phyloP scores from a whole-genome alignment of 2,797 vertebrate genomes.

The Percopsis omiscomaycus region DNA sequence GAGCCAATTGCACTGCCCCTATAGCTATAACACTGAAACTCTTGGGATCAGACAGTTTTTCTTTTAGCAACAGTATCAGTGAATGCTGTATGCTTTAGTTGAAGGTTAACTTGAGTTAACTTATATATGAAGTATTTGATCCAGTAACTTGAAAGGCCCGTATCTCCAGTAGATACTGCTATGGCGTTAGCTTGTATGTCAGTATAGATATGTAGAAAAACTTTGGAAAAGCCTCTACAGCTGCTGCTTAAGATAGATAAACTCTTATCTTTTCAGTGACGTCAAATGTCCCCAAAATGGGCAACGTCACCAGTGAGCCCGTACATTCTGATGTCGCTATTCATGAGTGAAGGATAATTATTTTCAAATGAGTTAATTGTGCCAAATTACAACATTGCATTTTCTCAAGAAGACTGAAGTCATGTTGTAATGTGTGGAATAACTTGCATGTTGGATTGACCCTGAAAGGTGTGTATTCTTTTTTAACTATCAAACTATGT shows the following conservation, averaged over 20 bases:
- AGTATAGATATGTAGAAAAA: slow-evolving; percentile 3
- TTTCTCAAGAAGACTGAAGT: neutral
- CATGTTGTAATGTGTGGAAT: neutral
- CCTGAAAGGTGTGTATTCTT: slow-evolving; percentile 58
- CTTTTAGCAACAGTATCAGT: no score
- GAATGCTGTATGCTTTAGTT: no score
- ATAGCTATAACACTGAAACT: slow-evolving; percentile 2
- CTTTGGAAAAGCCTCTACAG: slow-evolving; percentile 2
- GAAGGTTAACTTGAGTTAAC: no score
- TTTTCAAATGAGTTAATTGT: no score
- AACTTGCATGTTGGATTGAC: slow-evolving; percentile 17
- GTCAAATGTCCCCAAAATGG: slow-evolving; percentile 21
- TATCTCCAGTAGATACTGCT: no score
- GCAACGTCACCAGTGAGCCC: slow-evolving; percentile 32
- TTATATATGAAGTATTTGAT: no score
- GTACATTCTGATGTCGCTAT: slow-evolving; percentile 18
- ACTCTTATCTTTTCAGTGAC: slow-evolving; percentile 65
- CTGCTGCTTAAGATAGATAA: slow-evolving; percentile 54
- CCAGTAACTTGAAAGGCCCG: no score
- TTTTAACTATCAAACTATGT: neutral
- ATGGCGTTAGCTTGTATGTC: neutral
- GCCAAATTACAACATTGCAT: no score
- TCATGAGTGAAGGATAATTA: slow-evolving; percentile 13
- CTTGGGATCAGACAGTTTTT: no score
- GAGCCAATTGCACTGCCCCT: neutral